Conservation (phyloP, 2,113 vertebrate species). For the Aphelocoma coerulescens region DNA sequence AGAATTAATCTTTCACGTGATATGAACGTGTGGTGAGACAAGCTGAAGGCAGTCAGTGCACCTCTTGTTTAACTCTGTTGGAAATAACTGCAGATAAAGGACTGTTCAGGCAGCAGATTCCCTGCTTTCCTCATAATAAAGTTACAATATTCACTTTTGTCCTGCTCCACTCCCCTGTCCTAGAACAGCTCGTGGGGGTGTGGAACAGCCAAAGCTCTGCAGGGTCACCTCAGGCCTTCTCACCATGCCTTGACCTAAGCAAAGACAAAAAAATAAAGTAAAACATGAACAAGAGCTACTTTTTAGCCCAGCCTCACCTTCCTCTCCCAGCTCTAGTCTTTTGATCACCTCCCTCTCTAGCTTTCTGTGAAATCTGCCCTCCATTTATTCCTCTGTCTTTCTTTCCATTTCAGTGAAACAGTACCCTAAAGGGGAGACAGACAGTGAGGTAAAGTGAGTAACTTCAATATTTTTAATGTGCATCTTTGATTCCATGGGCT, state of each 20-base stretch:
- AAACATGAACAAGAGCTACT: neutral
- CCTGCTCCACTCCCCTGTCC: neutral
- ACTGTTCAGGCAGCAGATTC: neutral
- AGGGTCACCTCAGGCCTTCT: neutral
- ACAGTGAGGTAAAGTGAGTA: neutral
- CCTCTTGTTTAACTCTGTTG: neutral
- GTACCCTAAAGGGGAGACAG: neutral
- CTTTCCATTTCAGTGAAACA: neutral
- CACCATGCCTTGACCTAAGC: neutral
- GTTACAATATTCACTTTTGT: neutral
- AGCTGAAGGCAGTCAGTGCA: neutral
- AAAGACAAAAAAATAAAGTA: neutral
- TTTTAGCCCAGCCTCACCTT: neutral
- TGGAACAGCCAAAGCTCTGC: neutral
- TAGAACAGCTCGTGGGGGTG: rapidly evolving
- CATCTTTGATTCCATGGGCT: neutral
- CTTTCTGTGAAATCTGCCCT: neutral
- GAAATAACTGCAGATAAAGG: neutral
- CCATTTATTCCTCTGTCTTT: neutral
- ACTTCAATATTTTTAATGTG: neutral
- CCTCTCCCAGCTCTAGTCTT: neutral
- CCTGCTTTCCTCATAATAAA: neutral
- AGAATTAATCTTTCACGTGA: neutral
- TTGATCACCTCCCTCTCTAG: neutral
- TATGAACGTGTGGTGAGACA: neutral